Evolutionary conservation across 1,140 invertebrate species (phyloP).

Genomic region (Drosophila lacertosa): DNA sequence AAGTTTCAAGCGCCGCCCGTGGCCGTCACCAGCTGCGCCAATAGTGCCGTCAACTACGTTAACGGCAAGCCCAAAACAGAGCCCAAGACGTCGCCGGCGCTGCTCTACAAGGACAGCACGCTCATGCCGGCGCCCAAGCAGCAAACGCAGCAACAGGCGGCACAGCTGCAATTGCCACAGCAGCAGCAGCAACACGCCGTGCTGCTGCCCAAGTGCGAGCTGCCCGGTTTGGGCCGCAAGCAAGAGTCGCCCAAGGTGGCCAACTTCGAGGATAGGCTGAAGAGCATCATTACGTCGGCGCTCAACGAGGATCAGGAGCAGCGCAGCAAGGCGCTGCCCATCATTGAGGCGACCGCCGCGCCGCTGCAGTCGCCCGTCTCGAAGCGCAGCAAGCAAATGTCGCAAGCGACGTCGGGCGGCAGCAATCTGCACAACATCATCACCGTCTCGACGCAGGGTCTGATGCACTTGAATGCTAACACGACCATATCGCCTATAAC

Average conservation of each 20-base stretch:
- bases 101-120: constrained; percentile 66
- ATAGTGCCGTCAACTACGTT: constrained; percentile 6
- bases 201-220: constrained; percentile 38
- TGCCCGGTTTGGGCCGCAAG: constrained; percentile 39
- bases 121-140: constrained; percentile 79
- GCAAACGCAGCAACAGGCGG: constrained; percentile 38
- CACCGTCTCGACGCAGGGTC: constrained; percentile 77
- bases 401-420: constrained; percentile 26
- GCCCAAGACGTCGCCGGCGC: constrained; percentile 23
- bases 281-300: constrained; percentile 95
- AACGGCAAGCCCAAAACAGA: constrained; percentile 41
- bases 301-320: constrained; percentile 92
- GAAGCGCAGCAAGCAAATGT: constrained; percentile 71
- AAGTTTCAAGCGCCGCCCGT: constrained; percentile 84
- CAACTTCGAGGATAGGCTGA: constrained; percentile 95
- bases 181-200: constrained; percentile 42
- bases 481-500: constrained; percentile 83
- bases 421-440: constrained; percentile 75
- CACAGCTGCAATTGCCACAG: constrained; percentile 30
- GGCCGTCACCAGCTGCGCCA: constrained; percentile 12
- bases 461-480: constrained; percentile 81
- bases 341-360: constrained; percentile 41
- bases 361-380: constrained; percentile 64
- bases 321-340: constrained; percentile 79
- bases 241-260: constrained; percentile 92